Evolutionary conservation across 1,140 invertebrate genomes (phyloP).

Genomic region (Eueides isabella): DNA sequence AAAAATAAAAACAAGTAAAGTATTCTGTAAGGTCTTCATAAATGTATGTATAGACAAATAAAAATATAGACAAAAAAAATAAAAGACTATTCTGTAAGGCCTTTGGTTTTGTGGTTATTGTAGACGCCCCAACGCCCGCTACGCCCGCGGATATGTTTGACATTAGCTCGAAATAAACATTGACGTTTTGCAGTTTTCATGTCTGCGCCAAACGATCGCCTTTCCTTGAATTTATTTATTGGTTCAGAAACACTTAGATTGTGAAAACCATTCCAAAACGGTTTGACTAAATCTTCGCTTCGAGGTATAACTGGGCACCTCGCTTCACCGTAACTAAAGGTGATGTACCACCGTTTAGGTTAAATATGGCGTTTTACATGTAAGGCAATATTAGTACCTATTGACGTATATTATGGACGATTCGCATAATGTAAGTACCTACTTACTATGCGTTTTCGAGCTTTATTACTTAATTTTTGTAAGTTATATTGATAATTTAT

Average conservation of each 20-base stretch:
- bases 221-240: conserved; percentile 68
- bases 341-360: conserved; percentile 34
- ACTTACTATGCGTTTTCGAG: not conserved
- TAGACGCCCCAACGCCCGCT: conserved; percentile 43
- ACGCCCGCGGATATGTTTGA: conserved; percentile 74
- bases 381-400: conserved; percentile 14
- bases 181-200: conserved; percentile 69
- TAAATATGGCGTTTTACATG: conserved; percentile 35
- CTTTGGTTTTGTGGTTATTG: conserved; percentile 42
- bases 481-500: too few species aligned
- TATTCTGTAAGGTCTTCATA: too few species aligned
- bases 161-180: conserved; percentile 76
- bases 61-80: too few species aligned
- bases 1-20: too few species aligned
- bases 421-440: not conserved
- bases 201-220: conserved; percentile 59
- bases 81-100: not conserved
- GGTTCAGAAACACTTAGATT: conserved; percentile 53
- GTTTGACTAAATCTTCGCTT: conserved; percentile 43
- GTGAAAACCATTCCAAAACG: conserved; percentile 47
- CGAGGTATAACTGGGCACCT: conserved; percentile 40
- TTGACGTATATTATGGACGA: conserved; percentile 15
- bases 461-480: not conserved
- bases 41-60: too few species aligned
- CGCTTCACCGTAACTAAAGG: conserved; percentile 28